These are phyloP conservation scores for Zaprionus kolodkinae DNA, from an alignment of 1,140 invertebrate genomes.

Conservation along the genomic window DNA sequence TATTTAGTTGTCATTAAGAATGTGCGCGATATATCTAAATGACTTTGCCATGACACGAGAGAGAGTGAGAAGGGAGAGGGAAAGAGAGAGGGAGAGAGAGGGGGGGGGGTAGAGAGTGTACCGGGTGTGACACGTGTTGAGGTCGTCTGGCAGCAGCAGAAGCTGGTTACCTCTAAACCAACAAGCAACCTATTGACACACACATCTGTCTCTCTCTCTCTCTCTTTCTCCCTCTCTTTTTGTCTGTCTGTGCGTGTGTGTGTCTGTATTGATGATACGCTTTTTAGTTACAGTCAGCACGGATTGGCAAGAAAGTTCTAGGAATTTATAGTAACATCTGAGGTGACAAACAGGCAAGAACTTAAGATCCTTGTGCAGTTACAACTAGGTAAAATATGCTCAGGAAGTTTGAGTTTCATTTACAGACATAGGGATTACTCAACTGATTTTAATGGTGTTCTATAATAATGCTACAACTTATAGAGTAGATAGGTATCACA, in stretches of 20 bases:
- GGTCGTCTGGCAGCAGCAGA: neutral
- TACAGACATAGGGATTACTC: neutral
- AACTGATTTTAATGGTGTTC: neutral
- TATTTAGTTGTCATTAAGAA: constrained; percentile 77
- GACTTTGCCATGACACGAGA: constrained; percentile 37
- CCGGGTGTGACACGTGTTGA: neutral
- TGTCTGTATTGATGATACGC: constrained; percentile 51
- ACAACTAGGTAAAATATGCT: neutral
- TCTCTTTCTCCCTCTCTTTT: too few species aligned
- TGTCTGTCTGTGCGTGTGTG: neutral
- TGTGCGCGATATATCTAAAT: constrained; percentile 63
- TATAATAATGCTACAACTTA: neutral
- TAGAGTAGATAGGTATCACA: too few species aligned
- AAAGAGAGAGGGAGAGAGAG: neutral
- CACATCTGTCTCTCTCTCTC: constrained; percentile 11
- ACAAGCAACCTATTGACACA: constrained; percentile 72
- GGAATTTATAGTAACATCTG: neutral
- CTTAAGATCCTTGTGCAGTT: neutral
- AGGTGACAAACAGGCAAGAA: neutral
- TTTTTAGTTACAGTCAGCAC: constrained; percentile 43
- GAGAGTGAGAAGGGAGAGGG: neutral
- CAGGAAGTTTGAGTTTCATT: neutral
- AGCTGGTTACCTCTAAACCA: neutral
- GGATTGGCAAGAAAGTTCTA: neutral
- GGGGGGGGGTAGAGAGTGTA: too few species aligned